Base-by-base conservation (phyloP, 2,113 vertebrate species). In the Rutilus rutilus region DNA sequence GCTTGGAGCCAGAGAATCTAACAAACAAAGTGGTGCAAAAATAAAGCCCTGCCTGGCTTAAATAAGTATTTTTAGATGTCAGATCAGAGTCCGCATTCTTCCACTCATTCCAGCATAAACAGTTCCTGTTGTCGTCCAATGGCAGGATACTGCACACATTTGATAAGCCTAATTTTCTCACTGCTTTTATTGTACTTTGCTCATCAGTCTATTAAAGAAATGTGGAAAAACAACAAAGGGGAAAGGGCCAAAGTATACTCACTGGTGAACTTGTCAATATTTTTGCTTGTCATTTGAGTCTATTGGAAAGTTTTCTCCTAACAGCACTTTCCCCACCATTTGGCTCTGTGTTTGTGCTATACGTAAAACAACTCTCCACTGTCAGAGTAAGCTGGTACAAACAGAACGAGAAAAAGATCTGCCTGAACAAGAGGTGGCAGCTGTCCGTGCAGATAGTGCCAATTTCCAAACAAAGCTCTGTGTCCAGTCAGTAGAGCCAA, bases 1-100 rank as follows among this genome's bases (percentile, higher is more conserved):
- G 79, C 47, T 79, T 45, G 64, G 79, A 54, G 52, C 74, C 2
- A 54, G 52, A 39, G 30, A 82, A 73, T 83, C 47, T 77, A 60
- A 87, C 79, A 82, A 81, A 85, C 80, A 85, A 83, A 84, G 54
- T 19, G 69, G 65, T 82, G 85, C 82, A 82, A 86, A 88, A 90
- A 87, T 81, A 87, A 88, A 87, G 86, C 87, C 86, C 87, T 69
- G 62, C 77, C 84, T 69, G 81, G 85, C 67, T 80, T 54, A 71
- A 88, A 91, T 83, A 86, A 75, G 86, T 93, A 93, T 93, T 94
- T 93, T 92, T 93, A 93, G 92, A 91, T 86, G 86, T 89, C 86
- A 89, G 88, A 91, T 93, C 87, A 90, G 71, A 87, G 90, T 88
- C 77, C 82, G 87, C 88, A 77, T 85, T 91, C 92, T 92, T 90